Base-by-base conservation (phyloP, 2,113 vertebrate genomes). In the Gnathonemus echidnorhynchus region DNA sequence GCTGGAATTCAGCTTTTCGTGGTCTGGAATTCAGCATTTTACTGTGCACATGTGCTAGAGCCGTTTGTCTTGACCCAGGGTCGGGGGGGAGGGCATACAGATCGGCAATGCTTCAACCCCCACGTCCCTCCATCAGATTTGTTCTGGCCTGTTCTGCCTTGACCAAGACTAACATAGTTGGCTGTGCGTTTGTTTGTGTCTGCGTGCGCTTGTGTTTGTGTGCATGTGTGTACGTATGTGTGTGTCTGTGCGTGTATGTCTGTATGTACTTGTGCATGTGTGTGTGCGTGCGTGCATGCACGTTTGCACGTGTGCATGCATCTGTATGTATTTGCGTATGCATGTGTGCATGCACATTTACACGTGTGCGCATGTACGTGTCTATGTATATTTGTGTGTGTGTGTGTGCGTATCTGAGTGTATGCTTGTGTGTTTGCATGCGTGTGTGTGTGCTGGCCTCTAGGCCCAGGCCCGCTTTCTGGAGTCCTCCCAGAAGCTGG, bases 401-500 rank as follows among this genome's bases (percentile, higher is more conserved):
- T 39, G n/a, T 80, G 39, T 58, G 53, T 24, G 53, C 39, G 39
- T 42, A 42, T 42, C 39, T 56, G 19, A 24, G 50, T 17, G 3
- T 50, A 2, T 31, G 11, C 6, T 11, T 31, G n/a, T 21, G 19
- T 21, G 5, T 56, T 42, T 42, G 3, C 39, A 3, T 66, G 0
- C 27, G 10, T 66, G 62, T 27, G 3, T 83, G 80, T 48, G 46
- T 24, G 48, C 11, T 1, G 17, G 19, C 9, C 27, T 31, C 13
- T 89, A 99, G 98, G 98, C 98, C 15, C 98, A 99, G 93, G 93
- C 96, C 0, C 96, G 97, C 62, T 95, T 99, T 92, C 97, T 97
- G 21, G 98, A 99, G 90, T 99, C 98, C 0, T 97, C 96, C 88
- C 98, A 99, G 94, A 99, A 99, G 92, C 95, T 98, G 91, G 97